Evolutionary conservation across 2,888 invertebrate species (phyloP), one percentile per base, ranked within the genome.

Genomic region (Andrena fulva): DNA sequence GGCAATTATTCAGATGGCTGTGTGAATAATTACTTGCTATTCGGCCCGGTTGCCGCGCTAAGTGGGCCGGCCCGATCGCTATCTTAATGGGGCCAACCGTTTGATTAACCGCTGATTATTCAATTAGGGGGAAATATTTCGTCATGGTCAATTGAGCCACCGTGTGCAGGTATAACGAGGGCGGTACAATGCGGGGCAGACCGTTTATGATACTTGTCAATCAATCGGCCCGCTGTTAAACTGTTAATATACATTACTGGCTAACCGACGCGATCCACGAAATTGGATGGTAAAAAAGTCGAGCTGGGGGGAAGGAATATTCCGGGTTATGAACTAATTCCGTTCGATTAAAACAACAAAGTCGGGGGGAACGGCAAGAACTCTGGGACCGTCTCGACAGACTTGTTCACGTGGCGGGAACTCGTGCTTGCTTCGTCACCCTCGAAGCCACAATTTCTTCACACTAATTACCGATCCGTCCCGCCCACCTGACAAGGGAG

Each of bases 81-180:
- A 88, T 89, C 88, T 85, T 75, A 89, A 77, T 80, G 86, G 79
- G 54, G 80, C 71, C 74, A 75, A 77, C 77, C 80, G 81, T 89
- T 87, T 80, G 87, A 89, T 87, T 85, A 87, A 83, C 80, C 77
- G 77, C 63, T 82, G 83, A 89, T 87, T 87, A 87, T 89, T 89
- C 88, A 89, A 89, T 89, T 89, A 87, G 75, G 82, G 70, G 64
- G 77, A 84, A 89, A 80, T 84, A 84, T 89, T 78, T 82, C 74
- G 83, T 88, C 82, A 87, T 63, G 85, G 75, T 88, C 83, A 89
- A 88, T 87, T 87, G 87, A 87, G 67, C 74, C 2, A 54, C 59
- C 24, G 35, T 71, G 56, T 73, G 78, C 74, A 83, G 77, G 76
- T 80, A 84, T 81, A 78, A 85, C 84, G 80, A 86, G 62, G 56